phyloP scores from a whole-genome alignment of 2,113 vertebrate species.

The Podarcis muralis region DNA sequence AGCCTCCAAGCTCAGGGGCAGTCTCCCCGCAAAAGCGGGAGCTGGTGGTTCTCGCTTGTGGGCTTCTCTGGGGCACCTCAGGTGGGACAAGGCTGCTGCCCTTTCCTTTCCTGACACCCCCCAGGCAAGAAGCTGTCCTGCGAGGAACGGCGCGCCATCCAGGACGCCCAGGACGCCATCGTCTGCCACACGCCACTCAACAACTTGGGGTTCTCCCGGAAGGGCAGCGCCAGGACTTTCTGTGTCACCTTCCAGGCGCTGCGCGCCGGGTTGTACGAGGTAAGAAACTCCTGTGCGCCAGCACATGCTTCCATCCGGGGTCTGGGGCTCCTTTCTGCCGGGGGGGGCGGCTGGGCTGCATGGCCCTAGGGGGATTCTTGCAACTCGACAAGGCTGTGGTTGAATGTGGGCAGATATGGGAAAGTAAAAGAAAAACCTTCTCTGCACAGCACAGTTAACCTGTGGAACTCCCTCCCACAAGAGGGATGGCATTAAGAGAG shows the following conservation, averaged over 20 bases:
- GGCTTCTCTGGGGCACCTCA: not conserved
- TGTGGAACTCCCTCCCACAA: no score
- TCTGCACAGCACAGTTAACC: no score
- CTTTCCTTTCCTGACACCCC: accelerated
- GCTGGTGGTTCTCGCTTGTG: not conserved
- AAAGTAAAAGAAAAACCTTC: no score
- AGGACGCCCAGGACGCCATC: constrained; percentile 68
- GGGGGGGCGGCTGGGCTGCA: no score
- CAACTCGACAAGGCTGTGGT: no score
- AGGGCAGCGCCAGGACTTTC: constrained; percentile 88
- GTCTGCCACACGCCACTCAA: constrained; percentile 78
- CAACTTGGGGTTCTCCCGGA: constrained; percentile 88
- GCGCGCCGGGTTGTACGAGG: constrained; percentile 89
- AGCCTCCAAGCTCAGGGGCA: no score
- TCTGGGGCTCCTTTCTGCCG: no score
- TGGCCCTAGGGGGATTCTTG: no score
- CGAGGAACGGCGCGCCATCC: constrained; percentile 65
- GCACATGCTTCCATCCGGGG: not conserved
- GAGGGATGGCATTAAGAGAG: no score
- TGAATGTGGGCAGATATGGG: no score
- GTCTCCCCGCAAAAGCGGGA: no score
- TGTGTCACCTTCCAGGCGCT: constrained; percentile 92
- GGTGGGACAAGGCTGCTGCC: no score
- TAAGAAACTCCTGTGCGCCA: constrained; percentile 30
- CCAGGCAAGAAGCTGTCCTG: constrained; percentile 71